Evolutionary conservation across 2,113 vertebrate species (phyloP), one percentile per base, ranked within the genome.

Genomic region (Trichomycterus rosablanca): DNA sequence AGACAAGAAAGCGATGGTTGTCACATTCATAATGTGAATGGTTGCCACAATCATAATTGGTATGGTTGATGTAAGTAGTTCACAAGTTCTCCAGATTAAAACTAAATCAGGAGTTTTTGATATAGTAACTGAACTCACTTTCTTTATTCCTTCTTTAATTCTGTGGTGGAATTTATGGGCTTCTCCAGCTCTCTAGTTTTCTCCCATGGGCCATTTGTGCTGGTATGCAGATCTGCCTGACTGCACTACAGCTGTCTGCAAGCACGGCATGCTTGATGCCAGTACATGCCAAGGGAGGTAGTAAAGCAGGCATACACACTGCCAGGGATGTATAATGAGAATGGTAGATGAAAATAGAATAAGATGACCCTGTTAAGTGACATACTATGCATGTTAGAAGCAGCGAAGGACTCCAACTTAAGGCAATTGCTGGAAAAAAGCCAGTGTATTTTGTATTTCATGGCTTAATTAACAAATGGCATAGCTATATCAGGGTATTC

Each of bases 321-420:
- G 86, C 84, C 88, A 92, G 83, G 77, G 81, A 76, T 76, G 87
- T 83, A 84, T 88, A 91, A 84, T 87, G 87, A 87, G 83, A 86
- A 92, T 91, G 88, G 90, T 90, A 68, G 89, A 89, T 93, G 82
- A 89, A 93, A 93, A 92, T 91, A 92, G 90, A 87, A 83, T 80
- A 76, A 68, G 50, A 70, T 65, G 55, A 66, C 24, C 16, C 44
- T 16, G 34, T 32, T 43, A 43, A 66, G 63, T 60, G 34, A n/a
- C 56, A 49, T 45, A 16, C 44, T 58, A n/a, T 18, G 14, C 37
- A 23, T 50, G 45, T 15, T 42, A 19, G 18, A n/a, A 34, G 34
- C 16, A 46, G 30, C 20, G 30, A 16, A 50, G 18, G 35, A 26
- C 30, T 20, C 18, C 20, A 23, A 32, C 48, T 44, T 50, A 40